Conservation (phyloP, 2,888 invertebrate genomes). For the Poecilobothrus nobilitatus region DNA sequence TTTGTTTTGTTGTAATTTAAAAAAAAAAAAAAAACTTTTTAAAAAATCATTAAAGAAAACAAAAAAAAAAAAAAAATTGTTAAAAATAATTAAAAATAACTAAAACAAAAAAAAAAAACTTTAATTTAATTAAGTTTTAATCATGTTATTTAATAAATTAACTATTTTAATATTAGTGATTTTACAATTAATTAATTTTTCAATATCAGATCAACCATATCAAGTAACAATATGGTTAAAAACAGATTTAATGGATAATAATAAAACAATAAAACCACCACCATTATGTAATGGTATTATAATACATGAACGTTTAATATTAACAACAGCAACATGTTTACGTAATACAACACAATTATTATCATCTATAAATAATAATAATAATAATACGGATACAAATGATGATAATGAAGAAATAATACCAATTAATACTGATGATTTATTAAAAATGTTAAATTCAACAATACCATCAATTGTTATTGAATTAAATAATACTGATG, state of each 20-base stretch:
- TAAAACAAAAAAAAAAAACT: not conserved
- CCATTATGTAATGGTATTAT: constrained; percentile 30
- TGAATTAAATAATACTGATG: not conserved
- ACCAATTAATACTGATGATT: not conserved
- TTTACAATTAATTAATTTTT: not conserved
- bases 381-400: not conserved
- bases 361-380: not conserved
- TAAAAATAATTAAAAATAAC: not conserved
- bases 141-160: not conserved
- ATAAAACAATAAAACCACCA: not conserved
- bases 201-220: constrained; percentile 21
- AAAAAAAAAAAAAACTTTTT: not conserved
- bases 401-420: too few species aligned
- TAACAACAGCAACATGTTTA: constrained; percentile 29
- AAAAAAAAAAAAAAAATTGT: not conserved
- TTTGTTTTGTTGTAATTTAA: not conserved
- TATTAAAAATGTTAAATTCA: not conserved
- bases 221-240: constrained; percentile 27
- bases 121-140: too few species aligned
- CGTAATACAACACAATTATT: constrained; percentile 16
- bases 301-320: constrained; percentile 27
- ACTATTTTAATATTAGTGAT: not conserved
- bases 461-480: not conserved
- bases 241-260: constrained; percentile 13
- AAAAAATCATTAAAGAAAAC: not conserved